phyloP scores from a whole-genome alignment of 2,888 invertebrate genomes.

The Rotaria magnacalcarata region DNA sequence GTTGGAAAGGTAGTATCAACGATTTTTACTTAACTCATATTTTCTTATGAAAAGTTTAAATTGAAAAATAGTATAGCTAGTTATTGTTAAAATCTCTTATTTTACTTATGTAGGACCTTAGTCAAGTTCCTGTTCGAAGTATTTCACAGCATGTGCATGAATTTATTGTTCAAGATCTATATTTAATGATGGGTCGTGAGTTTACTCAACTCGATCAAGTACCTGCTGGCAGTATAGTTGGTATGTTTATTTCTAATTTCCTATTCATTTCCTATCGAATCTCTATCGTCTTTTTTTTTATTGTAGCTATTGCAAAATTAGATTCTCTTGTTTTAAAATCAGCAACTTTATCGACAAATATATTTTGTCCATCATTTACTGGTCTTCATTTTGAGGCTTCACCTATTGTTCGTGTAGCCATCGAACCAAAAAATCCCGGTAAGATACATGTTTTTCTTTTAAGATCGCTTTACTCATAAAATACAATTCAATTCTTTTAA shows the following conservation, averaged over 20 bases:
- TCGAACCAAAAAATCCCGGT: slow-evolving; percentile 68
- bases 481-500: slow-evolving; percentile 47
- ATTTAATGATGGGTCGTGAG: slow-evolving; percentile 86
- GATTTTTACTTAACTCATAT: no score
- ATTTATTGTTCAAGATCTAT: slow-evolving; percentile 69
- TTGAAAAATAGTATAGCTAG: no score
- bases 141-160: slow-evolving; percentile 66
- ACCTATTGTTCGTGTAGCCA: slow-evolving; percentile 85
- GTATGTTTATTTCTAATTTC: slow-evolving; percentile 60
- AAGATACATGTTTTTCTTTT: slow-evolving; percentile 49
- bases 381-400: slow-evolving; percentile 69
- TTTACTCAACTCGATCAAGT: slow-evolving; percentile 73
- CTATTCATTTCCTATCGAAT: no score
- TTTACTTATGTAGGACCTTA: slow-evolving; percentile 2
- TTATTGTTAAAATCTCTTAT: no score
- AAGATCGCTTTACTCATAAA: not conserved
- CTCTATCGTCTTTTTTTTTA: not conserved
- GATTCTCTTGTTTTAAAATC: slow-evolving; percentile 80
- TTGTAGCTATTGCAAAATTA: slow-evolving; percentile 71
- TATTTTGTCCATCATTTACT: slow-evolving; percentile 79
- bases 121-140: not conserved
- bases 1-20: slow-evolving; percentile 54
- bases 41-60: no score
- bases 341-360: slow-evolving; percentile 76
- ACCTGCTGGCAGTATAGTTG: slow-evolving; percentile 80